Percentiles rank a stretch among this genome's conserved stretches.
Conservation (phyloP, 2,113 vertebrate genomes). For the Hoplias malabaricus region DNA sequence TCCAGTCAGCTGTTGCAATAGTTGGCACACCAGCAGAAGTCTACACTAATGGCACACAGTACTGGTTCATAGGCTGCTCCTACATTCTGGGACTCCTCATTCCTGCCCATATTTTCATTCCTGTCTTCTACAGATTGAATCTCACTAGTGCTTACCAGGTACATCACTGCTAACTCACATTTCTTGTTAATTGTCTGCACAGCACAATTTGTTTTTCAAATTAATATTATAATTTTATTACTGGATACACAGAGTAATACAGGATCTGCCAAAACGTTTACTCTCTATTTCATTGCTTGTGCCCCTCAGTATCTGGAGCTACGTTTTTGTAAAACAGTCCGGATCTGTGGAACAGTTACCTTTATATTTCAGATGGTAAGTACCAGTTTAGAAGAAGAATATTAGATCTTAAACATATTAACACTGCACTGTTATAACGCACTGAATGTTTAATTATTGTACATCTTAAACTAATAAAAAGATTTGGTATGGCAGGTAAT, state of each 20-base stretch:
- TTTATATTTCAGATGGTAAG: conserved; percentile 96
- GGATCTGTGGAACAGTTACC: conserved; percentile 85
- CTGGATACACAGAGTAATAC: not conserved
- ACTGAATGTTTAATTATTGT: not conserved
- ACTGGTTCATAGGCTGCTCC: conserved; percentile 93
- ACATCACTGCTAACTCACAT: too few relatives aligned
- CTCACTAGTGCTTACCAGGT: conserved; percentile 92
- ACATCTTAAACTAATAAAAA: not conserved
- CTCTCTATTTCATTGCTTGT: not conserved
- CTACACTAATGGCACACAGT: conserved; percentile 86
- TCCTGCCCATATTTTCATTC: conserved; percentile 89
- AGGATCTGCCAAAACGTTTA: not conserved
- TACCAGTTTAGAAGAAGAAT: not conserved
- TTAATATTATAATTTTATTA: not conserved
- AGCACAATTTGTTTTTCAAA: not conserved
- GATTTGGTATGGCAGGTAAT: conserved; percentile 75
- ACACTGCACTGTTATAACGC: not conserved
- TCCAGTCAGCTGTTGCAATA: conserved; percentile 94
- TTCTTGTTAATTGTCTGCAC: not conserved
- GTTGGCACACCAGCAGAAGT: conserved; percentile 87
- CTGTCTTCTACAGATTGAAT: conserved; percentile 86
- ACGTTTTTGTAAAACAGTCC: conserved; percentile 87
- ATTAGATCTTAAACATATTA: not conserved
- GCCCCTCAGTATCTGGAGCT: conserved; percentile 86
- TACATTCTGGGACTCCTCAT: conserved; percentile 91